A percentile compares a stretch with the other conserved stretches of the same genome.
phyloP scores from a whole-genome alignment of 2,888 invertebrate species.

The Noctuana brunneofusca region DNA sequence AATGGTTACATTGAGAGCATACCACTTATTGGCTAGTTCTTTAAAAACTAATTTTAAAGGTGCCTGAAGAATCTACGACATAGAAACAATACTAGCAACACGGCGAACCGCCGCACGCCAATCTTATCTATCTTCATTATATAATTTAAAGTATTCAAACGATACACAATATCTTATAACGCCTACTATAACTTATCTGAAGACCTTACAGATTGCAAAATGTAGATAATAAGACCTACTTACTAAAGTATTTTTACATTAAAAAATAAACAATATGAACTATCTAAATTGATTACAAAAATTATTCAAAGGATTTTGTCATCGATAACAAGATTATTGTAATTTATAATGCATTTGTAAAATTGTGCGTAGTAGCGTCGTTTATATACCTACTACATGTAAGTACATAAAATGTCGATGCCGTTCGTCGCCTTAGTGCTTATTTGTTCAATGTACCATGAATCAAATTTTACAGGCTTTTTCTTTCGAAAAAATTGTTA shows the following conservation, averaged over 20 bases:
- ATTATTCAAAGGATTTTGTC: not conserved
- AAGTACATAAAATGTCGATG: too few relatives aligned
- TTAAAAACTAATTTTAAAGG: too few relatives aligned
- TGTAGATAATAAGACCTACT: constrained; percentile 13
- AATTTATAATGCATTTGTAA: not conserved
- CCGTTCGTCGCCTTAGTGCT: too few relatives aligned
- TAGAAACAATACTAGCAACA: not conserved
- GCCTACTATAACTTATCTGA: constrained; percentile 29
- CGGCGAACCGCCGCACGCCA: not conserved
- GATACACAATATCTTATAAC: constrained; percentile 34
- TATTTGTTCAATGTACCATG: too few relatives aligned
- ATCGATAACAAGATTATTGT: constrained; percentile 1
- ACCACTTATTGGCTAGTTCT: too few relatives aligned
- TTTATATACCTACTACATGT: too few relatives aligned
- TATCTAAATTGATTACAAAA: not conserved
- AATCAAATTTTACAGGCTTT: too few relatives aligned
- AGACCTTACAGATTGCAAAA: constrained; percentile 23
- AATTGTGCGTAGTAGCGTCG: too few relatives aligned
- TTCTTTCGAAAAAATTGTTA: too few relatives aligned
- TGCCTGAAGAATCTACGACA: not conserved
- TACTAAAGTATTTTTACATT: constrained; percentile 14
- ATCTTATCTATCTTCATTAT: constrained; percentile 3
- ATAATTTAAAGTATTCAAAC: constrained; percentile 4
- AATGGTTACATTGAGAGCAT: too few relatives aligned
- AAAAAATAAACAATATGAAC: not conserved